phyloP scores from a whole-genome alignment of 1,140 invertebrate genomes.

The Brachionus angularis region DNA sequence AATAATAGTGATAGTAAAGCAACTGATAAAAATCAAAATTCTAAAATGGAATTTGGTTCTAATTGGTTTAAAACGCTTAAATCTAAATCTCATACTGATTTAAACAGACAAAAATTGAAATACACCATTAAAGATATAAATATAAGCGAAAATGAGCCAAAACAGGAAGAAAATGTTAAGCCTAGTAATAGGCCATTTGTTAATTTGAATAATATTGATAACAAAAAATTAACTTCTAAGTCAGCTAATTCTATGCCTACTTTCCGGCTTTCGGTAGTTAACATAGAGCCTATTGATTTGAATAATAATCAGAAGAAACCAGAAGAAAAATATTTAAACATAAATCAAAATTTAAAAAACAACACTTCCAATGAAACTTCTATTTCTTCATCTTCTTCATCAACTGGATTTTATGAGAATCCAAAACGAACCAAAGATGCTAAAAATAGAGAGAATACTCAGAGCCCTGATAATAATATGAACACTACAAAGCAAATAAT shows the following conservation, averaged over 20 bases:
- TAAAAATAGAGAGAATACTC: too few species aligned
- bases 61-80: constrained; percentile 9
- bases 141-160: too few species aligned
- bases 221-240: constrained; percentile 2
- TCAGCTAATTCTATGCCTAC: constrained; percentile 8
- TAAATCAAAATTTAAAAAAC: neutral
- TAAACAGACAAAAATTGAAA: neutral
- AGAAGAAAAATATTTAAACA: too few species aligned
- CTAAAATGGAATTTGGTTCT: neutral
- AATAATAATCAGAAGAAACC: too few species aligned
- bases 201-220: too few species aligned
- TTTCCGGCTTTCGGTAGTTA: neutral
- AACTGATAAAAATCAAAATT: neutral
- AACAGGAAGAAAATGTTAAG: too few species aligned
- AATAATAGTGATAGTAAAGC: neutral
- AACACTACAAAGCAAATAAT: too few species aligned
- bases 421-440: too few species aligned
- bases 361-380: neutral
- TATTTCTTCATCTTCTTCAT: constrained; percentile 8
- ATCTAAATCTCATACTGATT: constrained; percentile 16
- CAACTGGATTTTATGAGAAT: constrained; percentile 11
- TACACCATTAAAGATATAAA: too few species aligned
- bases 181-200: too few species aligned
- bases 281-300: neutral
- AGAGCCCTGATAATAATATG: too few species aligned